Base-by-base conservation (phyloP, 1,140 invertebrate genomes). In the Phocides pigmalion region DNA sequence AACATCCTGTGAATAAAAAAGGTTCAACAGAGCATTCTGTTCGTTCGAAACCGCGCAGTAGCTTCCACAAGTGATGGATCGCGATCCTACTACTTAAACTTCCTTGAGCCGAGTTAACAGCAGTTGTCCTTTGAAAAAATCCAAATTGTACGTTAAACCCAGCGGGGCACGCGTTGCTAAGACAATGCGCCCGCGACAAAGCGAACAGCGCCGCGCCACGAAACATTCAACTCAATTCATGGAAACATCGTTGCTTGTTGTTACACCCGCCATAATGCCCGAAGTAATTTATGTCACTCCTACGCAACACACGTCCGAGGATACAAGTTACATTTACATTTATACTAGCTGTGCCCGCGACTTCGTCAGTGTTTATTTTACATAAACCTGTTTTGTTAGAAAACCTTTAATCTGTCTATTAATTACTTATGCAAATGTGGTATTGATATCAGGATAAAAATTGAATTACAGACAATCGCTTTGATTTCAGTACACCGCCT, bases 51-150 rank as follows among this genome's bases (percentile, higher is more conserved):
- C 81, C 81, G 72, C 70, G 72, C 81, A 79, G 81, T 84, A 84
- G 81, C 79, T 70, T 74, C 73, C 77, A 72, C 76, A 58, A 70
- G 74, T 81, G 80, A 81, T 78, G 74, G 81, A 82, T 84, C 69
- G 68, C 73, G 37, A 54, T 53, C 35, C 54, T 54, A 77, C 77
- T 73, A 74, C 76, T 75, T 74, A 76, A 79, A 74, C 68, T 67
- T 63, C 28, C 56, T 16, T 39, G 51, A 61, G 66, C 58, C 62
- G n/a, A n/a, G 28, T 11, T 11, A n/a, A 32, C 0, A 46, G 14
- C 19, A 49, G 25, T 32, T 49, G 47, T 50, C 20, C 11, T 22
- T 22, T 25, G 14, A 50, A 32, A 20, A 17, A 14, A 15, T 20
- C 37, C 28, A n/a, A 39, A 37, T 20, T 53, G 35, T 53, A 37